Percentiles rank a stretch among this genome's conserved stretches.
Conservation (phyloP, 2,797 vertebrate species). For the Scarus forsteni region DNA sequence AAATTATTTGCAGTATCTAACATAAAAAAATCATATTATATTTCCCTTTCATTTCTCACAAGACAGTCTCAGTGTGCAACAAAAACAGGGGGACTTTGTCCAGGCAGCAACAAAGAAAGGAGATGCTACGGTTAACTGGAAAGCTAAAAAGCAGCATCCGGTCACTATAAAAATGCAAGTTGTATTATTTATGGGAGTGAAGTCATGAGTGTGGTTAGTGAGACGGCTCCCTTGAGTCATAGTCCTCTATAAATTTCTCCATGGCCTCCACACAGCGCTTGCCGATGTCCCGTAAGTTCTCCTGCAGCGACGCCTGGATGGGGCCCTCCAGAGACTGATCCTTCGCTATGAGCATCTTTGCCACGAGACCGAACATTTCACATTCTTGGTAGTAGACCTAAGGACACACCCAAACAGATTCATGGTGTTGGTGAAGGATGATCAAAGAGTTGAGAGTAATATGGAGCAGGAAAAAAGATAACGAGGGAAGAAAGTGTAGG, state of each 20-base stretch:
- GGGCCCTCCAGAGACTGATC: constrained; percentile 77
- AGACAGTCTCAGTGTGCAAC: constrained; percentile 2
- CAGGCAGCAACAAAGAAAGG: constrained; percentile 8
- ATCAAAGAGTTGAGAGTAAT: neutral
- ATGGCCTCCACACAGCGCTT: constrained; percentile 80
- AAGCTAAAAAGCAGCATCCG: constrained; percentile 24
- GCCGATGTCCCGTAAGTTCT: constrained; percentile 82
- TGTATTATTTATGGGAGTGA: neutral
- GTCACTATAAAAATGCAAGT: constrained; percentile 5
- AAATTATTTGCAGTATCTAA: constrained; percentile 21
- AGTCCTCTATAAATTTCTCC: constrained; percentile 83
- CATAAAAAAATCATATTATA: neutral
- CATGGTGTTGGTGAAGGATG: constrained; percentile 14
- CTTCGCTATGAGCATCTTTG: constrained; percentile 84
- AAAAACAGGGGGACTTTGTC: constrained; percentile 6
- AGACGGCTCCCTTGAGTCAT: constrained; percentile 66
- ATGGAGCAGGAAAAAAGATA: neutral
- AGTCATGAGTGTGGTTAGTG: constrained; percentile 32
- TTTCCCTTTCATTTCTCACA: neutral
- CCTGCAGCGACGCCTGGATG: constrained; percentile 79
- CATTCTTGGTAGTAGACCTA: constrained; percentile 84
- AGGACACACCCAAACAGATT: constrained; percentile 20
- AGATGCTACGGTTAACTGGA: neutral
- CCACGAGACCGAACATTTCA: constrained; percentile 81
- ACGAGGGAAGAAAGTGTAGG: neutral